Base-by-base conservation (phyloP, 2,888 invertebrate species). In the Limulus polyphemus region DNA sequence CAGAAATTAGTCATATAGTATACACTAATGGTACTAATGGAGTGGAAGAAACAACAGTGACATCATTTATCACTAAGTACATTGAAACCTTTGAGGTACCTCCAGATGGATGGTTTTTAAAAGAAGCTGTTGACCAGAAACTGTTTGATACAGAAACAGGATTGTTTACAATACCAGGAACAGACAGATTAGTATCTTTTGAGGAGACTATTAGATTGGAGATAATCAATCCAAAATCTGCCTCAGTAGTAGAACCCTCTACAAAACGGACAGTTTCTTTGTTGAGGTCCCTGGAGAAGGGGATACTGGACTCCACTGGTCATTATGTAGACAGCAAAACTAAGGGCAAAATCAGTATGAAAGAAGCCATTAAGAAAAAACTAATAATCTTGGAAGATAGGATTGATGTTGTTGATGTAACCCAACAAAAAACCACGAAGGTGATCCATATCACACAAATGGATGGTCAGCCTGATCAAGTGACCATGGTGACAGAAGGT, bases 161-260 rank as follows among this genome's bases (percentile, higher is more conserved):
- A 3, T 78, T 88, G 49, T 90, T 95, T 71, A 83, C 85, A 14
- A 88, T 95, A 67, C 89, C 90, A 2, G 87, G 87, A 13, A 90
- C 92, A 10, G 91, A 92, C 74, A 81, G 90, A 69, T 78, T 87
- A 60, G 83, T 91, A 55, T 86, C 87, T 64, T 86, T 95, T 69
- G 85, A 88, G 75, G 93, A 94, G 75, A 90, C 94, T 70, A 80
- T 97, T 55, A 84, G 85, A 71, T 80, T 90, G 64, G 85, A 88
- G 73, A 84, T 97, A 68, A 81, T 98, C 61, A 93, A 97, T 76
- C 88, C 76, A 51, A 70, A 72, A 60, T 71, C 70, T 60, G 90
- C 88, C 13, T 78, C 83, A 59, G 90, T 94, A 1, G 76, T 90
- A 47, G 90, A 94, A 75, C 85, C 88, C 1, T 82, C 81, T 68